phyloP scores from a whole-genome alignment of 2,113 vertebrate genomes.

The Lasiurus borealis region DNA sequence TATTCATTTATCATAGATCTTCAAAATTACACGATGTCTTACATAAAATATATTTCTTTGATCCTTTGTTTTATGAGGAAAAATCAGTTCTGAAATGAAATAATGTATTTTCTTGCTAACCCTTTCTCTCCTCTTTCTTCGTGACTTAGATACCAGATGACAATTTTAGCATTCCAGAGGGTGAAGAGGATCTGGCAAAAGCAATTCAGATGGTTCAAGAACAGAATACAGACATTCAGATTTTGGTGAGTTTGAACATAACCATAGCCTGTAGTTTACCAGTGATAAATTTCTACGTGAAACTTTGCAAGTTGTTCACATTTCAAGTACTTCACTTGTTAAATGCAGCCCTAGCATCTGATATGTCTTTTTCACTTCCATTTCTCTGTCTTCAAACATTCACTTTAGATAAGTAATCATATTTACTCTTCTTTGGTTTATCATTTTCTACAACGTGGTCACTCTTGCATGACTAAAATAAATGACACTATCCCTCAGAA shows the following conservation, averaged over 20 bases:
- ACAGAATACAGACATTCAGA: conserved; percentile 79
- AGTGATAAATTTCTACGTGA: neutral
- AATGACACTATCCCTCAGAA: neutral
- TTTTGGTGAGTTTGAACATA: conserved; percentile 80
- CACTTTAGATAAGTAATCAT: neutral
- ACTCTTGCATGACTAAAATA: neutral
- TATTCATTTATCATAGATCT: neutral
- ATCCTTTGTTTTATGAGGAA: conserved; percentile 39
- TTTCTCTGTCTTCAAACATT: conserved; percentile 22
- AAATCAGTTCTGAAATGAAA: conserved; percentile 54
- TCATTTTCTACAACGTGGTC: neutral
- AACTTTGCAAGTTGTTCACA: conserved; percentile 6
- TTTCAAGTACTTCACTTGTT: conserved; percentile 14
- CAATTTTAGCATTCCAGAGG: conserved; percentile 87
- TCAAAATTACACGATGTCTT: neutral
- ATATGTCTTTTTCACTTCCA: neutral
- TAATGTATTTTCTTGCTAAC: neutral
- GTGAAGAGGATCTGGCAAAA: conserved; percentile 90
- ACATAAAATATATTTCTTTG: conserved; percentile 10
- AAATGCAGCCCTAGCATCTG: neutral
- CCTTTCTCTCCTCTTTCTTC: conserved; percentile 21
- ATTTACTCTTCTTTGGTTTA: neutral
- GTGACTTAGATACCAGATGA: conserved; percentile 86
- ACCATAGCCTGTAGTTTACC: neutral
- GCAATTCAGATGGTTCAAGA: conserved; percentile 85